phyloP scores from a whole-genome alignment of 2,888 invertebrate genomes.

The Electrophaes corylata region DNA sequence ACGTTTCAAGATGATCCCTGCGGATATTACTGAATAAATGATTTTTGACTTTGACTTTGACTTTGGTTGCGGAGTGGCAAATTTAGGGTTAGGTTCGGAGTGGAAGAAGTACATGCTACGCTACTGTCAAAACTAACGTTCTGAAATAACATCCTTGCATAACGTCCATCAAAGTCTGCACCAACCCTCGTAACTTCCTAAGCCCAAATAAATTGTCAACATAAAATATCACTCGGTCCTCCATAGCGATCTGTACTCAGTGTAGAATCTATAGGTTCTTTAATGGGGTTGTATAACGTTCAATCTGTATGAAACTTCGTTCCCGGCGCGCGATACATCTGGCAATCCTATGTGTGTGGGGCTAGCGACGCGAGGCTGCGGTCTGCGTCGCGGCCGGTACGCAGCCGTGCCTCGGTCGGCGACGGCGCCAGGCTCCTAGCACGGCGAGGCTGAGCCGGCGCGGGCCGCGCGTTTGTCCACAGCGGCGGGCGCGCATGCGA shows the following conservation, averaged over 20 bases:
- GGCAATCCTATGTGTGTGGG: slow-evolving; percentile 66
- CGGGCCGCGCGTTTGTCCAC: slow-evolving; percentile 77
- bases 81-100: too few species aligned
- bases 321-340: slow-evolving; percentile 49
- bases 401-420: slow-evolving; percentile 58
- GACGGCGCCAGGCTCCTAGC: slow-evolving; percentile 42
- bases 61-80: too few species aligned
- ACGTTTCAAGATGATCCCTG: too few species aligned
- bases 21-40: too few species aligned
- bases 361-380: slow-evolving; percentile 54
- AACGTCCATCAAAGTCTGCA: background rate
- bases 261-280: too few species aligned
- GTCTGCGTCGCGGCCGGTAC: slow-evolving; percentile 56
- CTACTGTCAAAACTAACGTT: background rate
- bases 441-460: slow-evolving; percentile 41
- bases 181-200: background rate
- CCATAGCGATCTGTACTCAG: background rate
- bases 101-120: too few species aligned
- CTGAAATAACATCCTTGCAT: background rate
- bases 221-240: background rate
- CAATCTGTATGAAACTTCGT: slow-evolving; percentile 5
- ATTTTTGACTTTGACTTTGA: too few species aligned
- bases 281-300: too few species aligned
- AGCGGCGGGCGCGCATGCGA: slow-evolving; percentile 59
- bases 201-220: background rate